Evolutionary conservation across 2,888 invertebrate species (phyloP).

Genomic region (Thysanoteuthis rhombus): DNA sequence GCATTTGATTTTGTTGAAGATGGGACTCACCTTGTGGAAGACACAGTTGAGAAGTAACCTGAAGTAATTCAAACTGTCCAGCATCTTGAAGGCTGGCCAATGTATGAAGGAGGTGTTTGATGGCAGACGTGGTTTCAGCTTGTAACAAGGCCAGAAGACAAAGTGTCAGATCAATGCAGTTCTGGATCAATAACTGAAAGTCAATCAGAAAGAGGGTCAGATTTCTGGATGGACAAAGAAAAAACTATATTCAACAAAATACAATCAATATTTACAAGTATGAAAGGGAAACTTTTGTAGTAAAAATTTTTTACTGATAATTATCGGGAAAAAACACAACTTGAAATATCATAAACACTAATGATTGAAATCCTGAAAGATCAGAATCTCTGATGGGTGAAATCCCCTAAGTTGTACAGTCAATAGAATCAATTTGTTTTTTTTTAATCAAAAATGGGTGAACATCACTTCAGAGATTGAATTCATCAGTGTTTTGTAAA

Average conservation of each 20-base stretch:
- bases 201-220: neutral
- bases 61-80: constrained; percentile 49
- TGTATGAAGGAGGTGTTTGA: constrained; percentile 56
- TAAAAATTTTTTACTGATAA: no score
- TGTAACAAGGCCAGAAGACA: constrained; percentile 57
- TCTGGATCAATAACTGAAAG: constrained; percentile 55
- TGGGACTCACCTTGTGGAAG: constrained; percentile 55
- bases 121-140: constrained; percentile 57
- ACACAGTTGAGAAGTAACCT: constrained; percentile 55
- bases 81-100: constrained; percentile 53
- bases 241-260: neutral
- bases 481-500: no score
- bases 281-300: neutral
- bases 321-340: no score
- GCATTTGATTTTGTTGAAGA: neutral
- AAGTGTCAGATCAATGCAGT: constrained; percentile 56
- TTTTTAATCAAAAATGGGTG: no score
- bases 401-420: no score
- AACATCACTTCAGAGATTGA: no score
- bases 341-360: no score
- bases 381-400: no score
- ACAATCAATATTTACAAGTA: neutral
- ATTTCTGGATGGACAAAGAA: neutral
- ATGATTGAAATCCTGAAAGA: no score
- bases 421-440: no score